Conservation (phyloP, 2,888 invertebrate genomes). For the Orchesella flavescens region DNA sequence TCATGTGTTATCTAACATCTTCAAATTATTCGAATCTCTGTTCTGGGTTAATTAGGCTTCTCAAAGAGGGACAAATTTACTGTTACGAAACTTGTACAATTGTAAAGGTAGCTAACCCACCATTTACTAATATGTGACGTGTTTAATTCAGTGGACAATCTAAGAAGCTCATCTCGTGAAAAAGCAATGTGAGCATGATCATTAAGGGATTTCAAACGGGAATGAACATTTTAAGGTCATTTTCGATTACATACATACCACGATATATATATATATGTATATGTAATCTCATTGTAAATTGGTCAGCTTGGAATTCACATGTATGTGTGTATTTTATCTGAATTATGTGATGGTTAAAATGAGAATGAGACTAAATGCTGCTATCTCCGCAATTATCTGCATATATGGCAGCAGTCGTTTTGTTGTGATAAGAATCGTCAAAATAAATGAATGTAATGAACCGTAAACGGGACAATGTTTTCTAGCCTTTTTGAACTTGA, state of each 20-base stretch:
- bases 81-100: neutral
- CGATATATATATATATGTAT: neutral
- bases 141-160: too few relatives aligned
- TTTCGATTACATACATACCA: neutral
- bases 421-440: neutral
- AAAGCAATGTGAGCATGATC: neutral
- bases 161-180: too few relatives aligned
- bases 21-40: neutral
- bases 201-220: slow-evolving; percentile 3
- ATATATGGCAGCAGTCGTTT: too few relatives aligned
- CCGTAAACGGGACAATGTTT: slow-evolving; percentile 6
- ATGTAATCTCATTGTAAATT: neutral
- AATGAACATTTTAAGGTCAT: slow-evolving; percentile 32
- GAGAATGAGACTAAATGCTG: too few relatives aligned
- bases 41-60: neutral
- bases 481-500: too few relatives aligned
- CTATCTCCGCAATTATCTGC: too few relatives aligned
- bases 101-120: too few relatives aligned
- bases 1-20: too few relatives aligned
- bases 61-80: neutral
- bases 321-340: too few relatives aligned
- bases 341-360: too few relatives aligned
- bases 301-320: too few relatives aligned
- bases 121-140: neutral
- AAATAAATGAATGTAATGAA: slow-evolving; percentile 16